Conservation (phyloP, 92 coral and sea anemone genomes). For the Zoanthus sansibaricus region DNA sequence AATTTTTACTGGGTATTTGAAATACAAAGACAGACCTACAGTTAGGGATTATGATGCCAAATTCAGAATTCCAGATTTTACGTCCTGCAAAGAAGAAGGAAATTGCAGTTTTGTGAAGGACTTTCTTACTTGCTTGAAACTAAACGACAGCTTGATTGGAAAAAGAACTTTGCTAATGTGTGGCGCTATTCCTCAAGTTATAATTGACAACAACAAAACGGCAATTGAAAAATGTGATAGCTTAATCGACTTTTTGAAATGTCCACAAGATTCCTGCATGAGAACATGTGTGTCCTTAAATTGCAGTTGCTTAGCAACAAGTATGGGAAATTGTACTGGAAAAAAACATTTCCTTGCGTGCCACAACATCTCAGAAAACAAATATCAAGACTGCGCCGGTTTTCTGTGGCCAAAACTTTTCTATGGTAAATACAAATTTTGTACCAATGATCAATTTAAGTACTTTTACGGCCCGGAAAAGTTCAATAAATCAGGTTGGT, state of each 20-base stretch:
- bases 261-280: not conserved
- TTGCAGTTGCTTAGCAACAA: constrained; percentile 1
- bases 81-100: constrained; percentile 5
- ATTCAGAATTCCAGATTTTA: constrained; percentile 37
- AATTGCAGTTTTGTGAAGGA: constrained; percentile 29
- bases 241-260: constrained; percentile 6
- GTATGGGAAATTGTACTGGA: not conserved
- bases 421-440: constrained; percentile 28
- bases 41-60: not conserved
- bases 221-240: not conserved
- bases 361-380: constrained; percentile 1
- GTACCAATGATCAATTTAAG: constrained; percentile 10
- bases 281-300: not conserved
- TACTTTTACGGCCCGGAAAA: constrained; percentile 32
- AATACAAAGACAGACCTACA: constrained; percentile 6
- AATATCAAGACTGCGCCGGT: not conserved
- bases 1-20: constrained; percentile 29
- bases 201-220: not conserved
- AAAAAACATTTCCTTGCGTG: constrained; percentile 1
- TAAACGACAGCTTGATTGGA: not conserved
- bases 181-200: not conserved
- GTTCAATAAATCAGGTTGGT: constrained; percentile 39
- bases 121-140: constrained; percentile 28
- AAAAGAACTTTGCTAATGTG: not conserved
- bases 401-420: constrained; percentile 21